Percentiles rank a stretch among this genome's conserved stretches.
Evolutionary conservation across 2,888 invertebrate genomes (phyloP).

Genomic region (Orthosia incerta): DNA sequence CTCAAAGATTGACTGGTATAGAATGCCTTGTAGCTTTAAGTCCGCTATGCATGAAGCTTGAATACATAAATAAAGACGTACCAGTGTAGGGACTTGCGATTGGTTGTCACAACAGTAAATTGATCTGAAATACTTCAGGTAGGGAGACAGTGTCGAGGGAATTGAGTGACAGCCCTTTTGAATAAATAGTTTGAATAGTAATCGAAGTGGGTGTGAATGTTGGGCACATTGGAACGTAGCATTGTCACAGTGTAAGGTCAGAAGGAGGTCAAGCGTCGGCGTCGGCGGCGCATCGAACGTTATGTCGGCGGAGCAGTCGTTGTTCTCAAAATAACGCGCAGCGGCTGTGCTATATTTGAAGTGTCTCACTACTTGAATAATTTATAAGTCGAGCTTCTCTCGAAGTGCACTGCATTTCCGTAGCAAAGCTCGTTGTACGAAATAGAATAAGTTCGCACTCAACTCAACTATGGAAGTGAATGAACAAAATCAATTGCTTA

Average conservation of each 20-base stretch:
- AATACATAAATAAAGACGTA: conserved; percentile 1
- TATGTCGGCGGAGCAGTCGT: conserved; percentile 73
- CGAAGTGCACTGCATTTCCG: conserved; percentile 86
- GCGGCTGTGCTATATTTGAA: conserved; percentile 87
- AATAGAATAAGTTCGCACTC: conserved; percentile 77
- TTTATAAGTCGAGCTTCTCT: conserved; percentile 87
- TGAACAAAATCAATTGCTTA: conserved; percentile 60
- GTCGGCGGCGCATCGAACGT: conserved; percentile 67
- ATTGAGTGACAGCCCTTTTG: conserved; percentile 44
- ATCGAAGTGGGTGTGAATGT: conserved; percentile 43
- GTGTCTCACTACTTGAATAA: conserved; percentile 90
- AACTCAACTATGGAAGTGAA: conserved; percentile 69
- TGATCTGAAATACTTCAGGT: conserved; percentile 1
- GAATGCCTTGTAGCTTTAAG: no score
- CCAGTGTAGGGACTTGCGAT: neutral
- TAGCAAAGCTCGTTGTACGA: conserved; percentile 78
- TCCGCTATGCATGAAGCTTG: neutral
- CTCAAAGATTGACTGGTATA: neutral
- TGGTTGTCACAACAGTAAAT: neutral
- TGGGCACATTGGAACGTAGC: conserved; percentile 43
- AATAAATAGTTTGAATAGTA: conserved; percentile 47
- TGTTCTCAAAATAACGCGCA: conserved; percentile 87
- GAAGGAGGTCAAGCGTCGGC: conserved; percentile 77
- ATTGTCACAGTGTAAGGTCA: conserved; percentile 68
- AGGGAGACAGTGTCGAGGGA: conserved; percentile 3